phyloP scores from a whole-genome alignment of 2,888 invertebrate genomes.

The Parnassius mnemosyne region DNA sequence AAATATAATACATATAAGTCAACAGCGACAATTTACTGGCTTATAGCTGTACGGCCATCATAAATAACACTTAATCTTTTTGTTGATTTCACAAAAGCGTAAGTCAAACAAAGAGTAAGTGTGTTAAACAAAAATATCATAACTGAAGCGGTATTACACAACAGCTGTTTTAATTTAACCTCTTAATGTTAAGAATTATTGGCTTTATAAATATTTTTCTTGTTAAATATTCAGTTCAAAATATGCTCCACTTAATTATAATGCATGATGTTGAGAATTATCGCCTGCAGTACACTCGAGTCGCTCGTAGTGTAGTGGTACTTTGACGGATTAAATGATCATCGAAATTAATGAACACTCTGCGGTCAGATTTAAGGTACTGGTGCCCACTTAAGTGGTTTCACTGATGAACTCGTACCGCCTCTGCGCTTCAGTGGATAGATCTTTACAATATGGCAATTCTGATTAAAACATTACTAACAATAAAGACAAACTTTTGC shows the following conservation, averaged over 20 bases:
- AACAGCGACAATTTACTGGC: no score
- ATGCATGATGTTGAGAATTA: conserved; percentile 14
- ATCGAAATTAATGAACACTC: conserved; percentile 22
- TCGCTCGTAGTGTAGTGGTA: conserved; percentile 9
- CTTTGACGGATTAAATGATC: conserved; percentile 20
- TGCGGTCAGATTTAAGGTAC: conserved; percentile 13
- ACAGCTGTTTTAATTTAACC: no score
- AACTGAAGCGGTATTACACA: neutral
- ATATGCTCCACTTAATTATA: conserved; percentile 9
- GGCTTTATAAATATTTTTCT: neutral
- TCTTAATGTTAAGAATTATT: no score
- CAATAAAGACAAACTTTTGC: no score
- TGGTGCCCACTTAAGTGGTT: conserved; percentile 3
- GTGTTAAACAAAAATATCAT: no score
- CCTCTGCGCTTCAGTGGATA: neutral
- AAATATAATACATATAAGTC: no score
- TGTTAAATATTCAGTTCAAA: neutral
- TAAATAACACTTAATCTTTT: no score
- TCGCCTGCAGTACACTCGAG: conserved; percentile 3
- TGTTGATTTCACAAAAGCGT: no score
- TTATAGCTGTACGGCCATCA: no score
- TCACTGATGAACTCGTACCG: neutral
- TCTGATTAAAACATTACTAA: no score
- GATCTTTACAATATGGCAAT: neutral
- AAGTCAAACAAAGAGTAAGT: no score